These are phyloP conservation scores for Zingel zingel DNA, from an alignment of 2,113 vertebrate species.

Conservation along the genomic window DNA sequence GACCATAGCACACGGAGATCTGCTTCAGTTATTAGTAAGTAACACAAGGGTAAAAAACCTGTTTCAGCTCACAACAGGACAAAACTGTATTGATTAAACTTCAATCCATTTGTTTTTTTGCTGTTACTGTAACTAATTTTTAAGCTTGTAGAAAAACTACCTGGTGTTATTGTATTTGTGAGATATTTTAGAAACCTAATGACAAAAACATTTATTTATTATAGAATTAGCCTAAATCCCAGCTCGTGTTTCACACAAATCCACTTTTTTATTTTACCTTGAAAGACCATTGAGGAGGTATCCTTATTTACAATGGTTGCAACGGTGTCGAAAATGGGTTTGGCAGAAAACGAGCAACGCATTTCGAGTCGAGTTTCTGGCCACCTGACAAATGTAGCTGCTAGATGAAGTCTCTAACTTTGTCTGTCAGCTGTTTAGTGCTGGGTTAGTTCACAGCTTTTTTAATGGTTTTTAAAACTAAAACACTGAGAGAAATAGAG, in stretches of 20 bases:
- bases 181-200: not conserved
- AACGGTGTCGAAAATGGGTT: too few species aligned
- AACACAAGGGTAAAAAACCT: not conserved
- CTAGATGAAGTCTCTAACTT: too few species aligned
- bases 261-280: too few species aligned
- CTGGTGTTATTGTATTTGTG: not conserved
- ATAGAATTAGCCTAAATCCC: not conserved
- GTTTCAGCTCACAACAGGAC: not conserved
- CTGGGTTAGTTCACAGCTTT: too few species aligned
- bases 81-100: not conserved
- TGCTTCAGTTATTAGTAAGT: conserved; percentile 92
- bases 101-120: not conserved
- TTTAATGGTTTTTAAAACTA: too few species aligned
- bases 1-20: conserved; percentile 88
- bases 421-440: too few species aligned
- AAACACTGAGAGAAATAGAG: too few species aligned
- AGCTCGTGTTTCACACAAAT: not conserved
- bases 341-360: too few species aligned
- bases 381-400: too few species aligned
- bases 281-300: too few species aligned
- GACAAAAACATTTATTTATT: not conserved
- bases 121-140: not conserved
- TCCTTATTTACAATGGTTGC: too few species aligned
- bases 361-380: too few species aligned
- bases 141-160: not conserved